These are phyloP conservation scores for Neogale vison DNA, from an alignment of 2,113 vertebrate species.

Conservation along the genomic window DNA sequence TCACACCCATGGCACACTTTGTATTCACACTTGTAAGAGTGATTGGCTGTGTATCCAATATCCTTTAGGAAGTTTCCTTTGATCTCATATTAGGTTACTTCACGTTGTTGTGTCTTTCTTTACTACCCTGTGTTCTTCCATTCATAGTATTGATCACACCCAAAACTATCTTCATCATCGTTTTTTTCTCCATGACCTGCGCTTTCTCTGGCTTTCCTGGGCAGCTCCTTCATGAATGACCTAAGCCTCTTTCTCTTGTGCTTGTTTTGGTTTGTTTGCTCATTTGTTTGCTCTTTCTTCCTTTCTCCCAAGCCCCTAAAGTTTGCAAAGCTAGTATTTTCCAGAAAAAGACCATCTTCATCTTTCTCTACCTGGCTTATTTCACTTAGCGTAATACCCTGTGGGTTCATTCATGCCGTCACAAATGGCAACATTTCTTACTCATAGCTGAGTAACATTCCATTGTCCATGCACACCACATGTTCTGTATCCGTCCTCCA, in stretches of 20 bases:
- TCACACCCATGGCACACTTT: accelerated
- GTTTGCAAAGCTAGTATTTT: not conserved
- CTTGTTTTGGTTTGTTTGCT: not conserved
- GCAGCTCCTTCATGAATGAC: accelerated
- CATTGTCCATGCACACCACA: not conserved
- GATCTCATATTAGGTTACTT: not conserved
- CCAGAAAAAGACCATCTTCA: not conserved
- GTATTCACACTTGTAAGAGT: accelerated
- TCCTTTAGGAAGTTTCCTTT: not conserved
- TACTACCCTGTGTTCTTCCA: accelerated
- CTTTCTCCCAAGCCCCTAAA: not conserved
- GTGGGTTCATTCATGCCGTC: not conserved
- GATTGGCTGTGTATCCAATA: accelerated
- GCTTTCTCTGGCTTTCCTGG: no score
- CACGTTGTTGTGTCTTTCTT: no score
- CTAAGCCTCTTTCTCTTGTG: accelerated
- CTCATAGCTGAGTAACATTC: not conserved
- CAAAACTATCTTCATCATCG: no score
- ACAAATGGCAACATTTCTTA: not conserved
- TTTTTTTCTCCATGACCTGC: not conserved
- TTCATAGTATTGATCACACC: no score
- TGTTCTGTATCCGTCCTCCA: not conserved
- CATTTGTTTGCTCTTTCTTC: not conserved
- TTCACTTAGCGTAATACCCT: not conserved
- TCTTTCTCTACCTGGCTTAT: not conserved